Base-by-base conservation (phyloP, 2,888 invertebrate genomes). In the Leptinotarsa tumamoca region DNA sequence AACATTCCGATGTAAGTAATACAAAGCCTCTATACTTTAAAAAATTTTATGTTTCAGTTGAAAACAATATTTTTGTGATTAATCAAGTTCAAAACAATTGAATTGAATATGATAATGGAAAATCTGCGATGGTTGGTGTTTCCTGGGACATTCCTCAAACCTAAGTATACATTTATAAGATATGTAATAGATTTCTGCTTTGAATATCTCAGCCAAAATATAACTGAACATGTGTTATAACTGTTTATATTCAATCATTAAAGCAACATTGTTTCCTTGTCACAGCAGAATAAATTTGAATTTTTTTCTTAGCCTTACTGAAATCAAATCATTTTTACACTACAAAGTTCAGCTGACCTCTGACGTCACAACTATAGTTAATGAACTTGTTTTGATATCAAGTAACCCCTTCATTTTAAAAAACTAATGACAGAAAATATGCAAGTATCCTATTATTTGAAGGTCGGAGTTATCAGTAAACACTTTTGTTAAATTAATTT, bases 181-280 rank as follows among this genome's bases (percentile, higher is more conserved):
- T 54, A 54, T 18, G 54, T 54, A 18, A 54, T 54, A 18, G 18
- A 58, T 58, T 58, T 58, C 58, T 58, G 58, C 58, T 58, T 58
- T 58, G 58, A 58, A 58, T 58, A 58, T 58, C 4, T 58, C 23
- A 4, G 23, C 15, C 21, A 14, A 58, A 58, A 23, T 23, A 58
- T 23, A 58, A 58, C 4, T 14, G 15, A 58, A 21, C 21, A 27
- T 21, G 23, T 58, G 23, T 58, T 58, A 58, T 58, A 27, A 27
- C 58, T 58, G 13, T 58, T 58, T 21, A 58, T 69, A 27, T 69
- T n/a, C 43, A 66, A 54, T 33, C 69, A 68, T 61, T 63, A 21
- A 68, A 50, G 51, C 17, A 58, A 23, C 58, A 23, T 23, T 15
- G 14, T 23, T 23, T 27, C 23, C 10, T 21, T 21, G 21, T 4